Evolutionary conservation across 2,888 invertebrate species (phyloP).

Genomic region (Apamea sordens): DNA sequence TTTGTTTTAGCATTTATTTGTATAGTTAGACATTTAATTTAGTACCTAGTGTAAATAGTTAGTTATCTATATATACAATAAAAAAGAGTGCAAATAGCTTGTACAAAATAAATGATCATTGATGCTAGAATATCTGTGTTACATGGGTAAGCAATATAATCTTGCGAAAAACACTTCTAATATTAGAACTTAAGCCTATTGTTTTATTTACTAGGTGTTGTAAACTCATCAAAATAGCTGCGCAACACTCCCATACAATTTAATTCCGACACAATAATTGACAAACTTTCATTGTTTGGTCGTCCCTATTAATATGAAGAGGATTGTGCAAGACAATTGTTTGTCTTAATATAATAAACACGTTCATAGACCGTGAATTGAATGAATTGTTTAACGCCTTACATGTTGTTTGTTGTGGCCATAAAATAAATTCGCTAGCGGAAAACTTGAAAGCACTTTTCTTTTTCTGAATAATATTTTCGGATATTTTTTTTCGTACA

Average conservation of each 20-base stretch:
- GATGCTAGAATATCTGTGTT: no score
- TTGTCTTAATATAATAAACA: constrained; percentile 59
- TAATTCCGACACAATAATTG: constrained; percentile 57
- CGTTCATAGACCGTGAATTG: constrained; percentile 47
- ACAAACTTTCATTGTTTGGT: constrained; percentile 58
- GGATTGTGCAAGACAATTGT: constrained; percentile 59
- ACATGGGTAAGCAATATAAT: no score
- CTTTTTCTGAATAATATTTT: not conserved
- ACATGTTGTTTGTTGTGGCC: constrained; percentile 8
- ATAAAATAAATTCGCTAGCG: constrained; percentile 5
- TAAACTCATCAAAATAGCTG: constrained; percentile 19
- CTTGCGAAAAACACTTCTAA: no score
- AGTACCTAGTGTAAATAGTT: no score
- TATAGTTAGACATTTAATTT: no score
- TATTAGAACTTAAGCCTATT: no score
- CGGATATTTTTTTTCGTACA: no score
- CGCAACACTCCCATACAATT: constrained; percentile 53
- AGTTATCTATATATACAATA: no score
- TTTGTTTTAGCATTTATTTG: no score
- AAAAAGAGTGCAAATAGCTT: no score
- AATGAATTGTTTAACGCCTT: constrained; percentile 41
- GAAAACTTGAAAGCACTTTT: not conserved
- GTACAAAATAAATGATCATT: no score
- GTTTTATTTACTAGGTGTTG: not conserved
- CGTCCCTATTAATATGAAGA: constrained; percentile 49